Evolutionary conservation across 30 jellyfish, hydroid and myxozoan genomes (phyloP), one percentile per base, ranked within the genome.

Genomic region (Aurelia aurita): DNA sequence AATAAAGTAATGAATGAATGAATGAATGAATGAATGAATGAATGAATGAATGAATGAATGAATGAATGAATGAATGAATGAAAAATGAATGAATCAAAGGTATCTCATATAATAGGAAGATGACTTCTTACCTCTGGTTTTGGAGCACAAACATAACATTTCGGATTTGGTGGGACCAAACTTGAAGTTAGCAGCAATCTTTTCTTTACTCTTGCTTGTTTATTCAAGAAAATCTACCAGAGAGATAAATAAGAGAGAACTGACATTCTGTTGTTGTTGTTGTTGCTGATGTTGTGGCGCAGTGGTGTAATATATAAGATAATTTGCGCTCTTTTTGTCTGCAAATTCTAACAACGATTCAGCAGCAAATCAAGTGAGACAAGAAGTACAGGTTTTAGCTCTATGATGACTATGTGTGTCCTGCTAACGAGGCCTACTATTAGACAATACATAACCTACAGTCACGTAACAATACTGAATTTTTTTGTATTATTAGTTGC

Each of bases 121-220:
- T 8, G 31, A 14, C 25, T 3, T 3, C 22, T 45, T 54, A 85
- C 95, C 91, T 93, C 98, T 10, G 98, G 98, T 75, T 87, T 87
- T 16, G 79, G 79, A 20, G 98, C 96, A 82, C 98, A 93, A 26
- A 93, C 97, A 63, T 94, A 94, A 57, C 99, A 94, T 47, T 94
- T 94, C 20, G 99, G 99, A 72, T 94, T 94, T 15, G 99, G 99
- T 66, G 80, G 63, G 16, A 90, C 93, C 31, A 94, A 61, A 44
- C 61, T 64, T 34, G 98, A 94, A 0, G 97, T 91, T 49, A 87
- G 92, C 45, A 94, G 86, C 28, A 94, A 71, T 39, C 93, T 87
- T 27, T 89, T 89, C 69, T 85, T 88, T 5, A 87, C 97, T 63
- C 79, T 94, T 15, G 96, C 97, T 31, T 92, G 98, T 65, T 92